Percentiles rank a stretch among this genome's conserved stretches.
Evolutionary conservation across 2,113 vertebrate species (phyloP).

Genomic region (Lanius ludovicianus): DNA sequence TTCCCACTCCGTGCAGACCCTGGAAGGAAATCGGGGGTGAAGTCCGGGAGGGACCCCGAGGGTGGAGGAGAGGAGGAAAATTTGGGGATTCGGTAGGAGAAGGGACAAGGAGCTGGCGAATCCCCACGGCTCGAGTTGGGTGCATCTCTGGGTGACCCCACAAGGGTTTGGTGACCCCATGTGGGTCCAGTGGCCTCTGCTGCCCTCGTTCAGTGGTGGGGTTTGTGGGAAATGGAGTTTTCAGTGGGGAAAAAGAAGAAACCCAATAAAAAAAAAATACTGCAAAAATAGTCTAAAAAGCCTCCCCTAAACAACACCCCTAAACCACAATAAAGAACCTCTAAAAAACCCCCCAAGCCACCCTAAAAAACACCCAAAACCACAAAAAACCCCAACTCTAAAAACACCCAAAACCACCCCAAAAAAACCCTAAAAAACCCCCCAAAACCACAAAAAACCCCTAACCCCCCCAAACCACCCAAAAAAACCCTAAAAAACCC

Average conservation of each 20-base stretch:
- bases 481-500: too few species aligned
- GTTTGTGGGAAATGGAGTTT: background rate
- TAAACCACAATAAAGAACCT: too few species aligned
- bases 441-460: too few species aligned
- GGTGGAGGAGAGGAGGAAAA: background rate
- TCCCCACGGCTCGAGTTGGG: background rate
- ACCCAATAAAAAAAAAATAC: background rate
- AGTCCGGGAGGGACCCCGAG: background rate
- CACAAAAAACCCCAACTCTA: too few species aligned
- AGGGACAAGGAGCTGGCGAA: background rate
- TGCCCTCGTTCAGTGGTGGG: too few species aligned
- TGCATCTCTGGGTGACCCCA: background rate
- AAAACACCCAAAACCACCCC: too few species aligned
- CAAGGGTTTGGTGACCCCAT: background rate
- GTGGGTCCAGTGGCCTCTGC: background rate
- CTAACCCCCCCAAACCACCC: too few species aligned
- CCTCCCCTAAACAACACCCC: too few species aligned
- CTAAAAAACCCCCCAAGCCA: too few species aligned
- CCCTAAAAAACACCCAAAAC: too few species aligned
- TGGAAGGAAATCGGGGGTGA: rapidly evolving
- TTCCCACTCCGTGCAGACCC: rapidly evolving
- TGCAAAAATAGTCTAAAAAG: background rate
- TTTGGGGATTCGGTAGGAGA: background rate
- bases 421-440: too few species aligned
- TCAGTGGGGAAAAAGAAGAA: background rate